Evolutionary conservation across 2,797 vertebrate genomes (phyloP).

Genomic region (Hydrolagus colliei): DNA sequence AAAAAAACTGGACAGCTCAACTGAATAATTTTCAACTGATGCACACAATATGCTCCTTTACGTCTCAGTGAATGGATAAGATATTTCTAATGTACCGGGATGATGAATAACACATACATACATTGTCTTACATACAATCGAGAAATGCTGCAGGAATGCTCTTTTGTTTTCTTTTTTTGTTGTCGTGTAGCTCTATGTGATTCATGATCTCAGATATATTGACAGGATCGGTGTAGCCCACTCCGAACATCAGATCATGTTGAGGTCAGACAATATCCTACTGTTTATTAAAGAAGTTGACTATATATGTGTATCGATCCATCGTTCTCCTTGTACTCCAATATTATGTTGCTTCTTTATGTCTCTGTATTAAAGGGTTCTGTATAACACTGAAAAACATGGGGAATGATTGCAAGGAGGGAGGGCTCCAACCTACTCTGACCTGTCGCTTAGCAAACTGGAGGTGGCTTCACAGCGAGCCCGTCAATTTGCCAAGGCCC

Average conservation of each 20-base stretch:
- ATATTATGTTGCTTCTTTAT: no score
- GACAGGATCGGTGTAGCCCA: background rate
- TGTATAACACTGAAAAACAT: no score
- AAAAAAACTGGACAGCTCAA: constrained; percentile 2
- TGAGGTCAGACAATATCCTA: background rate
- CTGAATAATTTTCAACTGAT: background rate
- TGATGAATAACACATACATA: constrained; percentile 13
- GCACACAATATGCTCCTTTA: background rate
- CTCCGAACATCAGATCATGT: background rate
- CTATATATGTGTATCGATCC: no score
- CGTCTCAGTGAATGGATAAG: background rate
- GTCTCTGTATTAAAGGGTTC: no score
- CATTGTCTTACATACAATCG: background rate
- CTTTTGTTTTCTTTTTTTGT: background rate
- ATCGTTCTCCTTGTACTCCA: background rate
- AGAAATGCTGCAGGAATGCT: background rate
- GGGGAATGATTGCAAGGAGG: no score
- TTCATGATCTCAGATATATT: background rate
- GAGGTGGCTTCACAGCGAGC: no score
- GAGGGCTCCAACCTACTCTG: no score
- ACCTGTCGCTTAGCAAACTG: no score
- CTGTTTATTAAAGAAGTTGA: background rate
- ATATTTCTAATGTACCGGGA: background rate
- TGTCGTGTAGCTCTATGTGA: background rate
- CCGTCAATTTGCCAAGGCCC: no score